Conservation (phyloP, 1,140 invertebrate species). For the Drosophila virilis region DNA sequence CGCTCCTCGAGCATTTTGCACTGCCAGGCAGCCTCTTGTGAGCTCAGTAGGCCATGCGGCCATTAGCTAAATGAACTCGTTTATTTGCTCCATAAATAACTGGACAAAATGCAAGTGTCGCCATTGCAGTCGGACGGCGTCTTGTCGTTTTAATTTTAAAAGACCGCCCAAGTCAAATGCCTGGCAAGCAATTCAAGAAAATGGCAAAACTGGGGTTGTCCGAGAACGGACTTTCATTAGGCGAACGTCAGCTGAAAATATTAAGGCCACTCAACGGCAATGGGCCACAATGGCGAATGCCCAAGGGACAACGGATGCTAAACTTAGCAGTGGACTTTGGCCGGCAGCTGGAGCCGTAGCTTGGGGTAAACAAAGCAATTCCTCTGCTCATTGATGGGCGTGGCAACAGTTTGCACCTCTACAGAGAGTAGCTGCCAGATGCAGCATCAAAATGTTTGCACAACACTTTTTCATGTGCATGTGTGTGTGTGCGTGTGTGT, state of each 20-base stretch:
- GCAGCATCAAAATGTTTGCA: slow-evolving; percentile 63
- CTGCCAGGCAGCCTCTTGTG: slow-evolving; percentile 37
- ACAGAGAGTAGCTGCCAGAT: slow-evolving; percentile 2
- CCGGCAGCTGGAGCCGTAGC: not conserved
- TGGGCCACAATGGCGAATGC: slow-evolving; percentile 4
- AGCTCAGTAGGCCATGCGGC: slow-evolving; percentile 75
- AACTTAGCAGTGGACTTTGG: slow-evolving; percentile 19
- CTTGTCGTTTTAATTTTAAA: slow-evolving; percentile 41
- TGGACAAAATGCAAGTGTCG: slow-evolving; percentile 71
- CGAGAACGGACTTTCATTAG: slow-evolving; percentile 35
- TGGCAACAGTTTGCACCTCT: slow-evolving; percentile 25
- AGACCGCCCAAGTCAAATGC: slow-evolving; percentile 29
- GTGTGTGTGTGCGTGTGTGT: slow-evolving; percentile 1
- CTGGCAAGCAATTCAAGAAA: slow-evolving; percentile 24
- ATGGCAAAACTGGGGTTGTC: slow-evolving; percentile 6
- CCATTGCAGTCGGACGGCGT: slow-evolving; percentile 5
- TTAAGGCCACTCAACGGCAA: slow-evolving; percentile 47
- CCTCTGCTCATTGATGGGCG: slow-evolving; percentile 33
- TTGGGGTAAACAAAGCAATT: slow-evolving; percentile 45
- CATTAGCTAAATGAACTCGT: slow-evolving; percentile 82
- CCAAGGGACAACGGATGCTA: slow-evolving; percentile 11
- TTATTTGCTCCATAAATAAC: slow-evolving; percentile 78
- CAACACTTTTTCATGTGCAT: slow-evolving; percentile 70
- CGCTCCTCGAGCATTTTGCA: slow-evolving; percentile 28
- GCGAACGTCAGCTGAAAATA: slow-evolving; percentile 49